Evolutionary conservation across 2,888 invertebrate genomes (phyloP), one percentile per base, ranked within the genome.

Genomic region (Ganaspis brasiliensis): DNA sequence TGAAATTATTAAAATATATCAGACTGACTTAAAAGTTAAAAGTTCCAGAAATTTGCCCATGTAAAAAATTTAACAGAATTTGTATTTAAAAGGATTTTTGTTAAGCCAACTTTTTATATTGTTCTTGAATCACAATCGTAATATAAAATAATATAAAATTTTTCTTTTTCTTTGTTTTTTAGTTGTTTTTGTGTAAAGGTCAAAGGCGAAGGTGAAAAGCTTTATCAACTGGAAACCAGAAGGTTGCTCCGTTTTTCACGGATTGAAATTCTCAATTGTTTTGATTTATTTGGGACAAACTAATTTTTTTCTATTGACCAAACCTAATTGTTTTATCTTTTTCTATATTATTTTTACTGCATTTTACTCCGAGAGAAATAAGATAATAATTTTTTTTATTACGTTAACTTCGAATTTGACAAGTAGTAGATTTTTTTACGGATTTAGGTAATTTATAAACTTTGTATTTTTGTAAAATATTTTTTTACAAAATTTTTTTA

Each of bases 251-350:
- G 40, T 63, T 63, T 63, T 63, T 63, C 40, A 63, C 40, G 40
- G 21, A 56, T 21, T 24, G 9, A 45, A 14, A 40, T 40, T 63
- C 37, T 14, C 40, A 63, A 24, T 61, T 19, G 14, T 40, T 21
- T 63, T 59, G 57, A 59, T 26, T n/a, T 63, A 63, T 63, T 63
- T 63, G 63, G 63, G 24, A 24, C 63, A 63, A 45, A 21, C 21
- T 21, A 6, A 40, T 63, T 63, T 40, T 63, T 61, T 61, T 24
- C 37, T 56, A 10, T 21, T 56, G 12, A n/a, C 5, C 0, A 40
- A 5, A 14, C 12, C 37, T 31, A 63, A 63, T 37, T 19, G n/a
- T 10, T 61, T 61, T 31, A 14, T 61, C 37, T 37, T 61, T 61
- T 35, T 61, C 10, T 10, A 19, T 9, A 8, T 37, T 61, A 12